Evolutionary conservation across 2,113 vertebrate species (phyloP).

Genomic region (Scartelaos histophorus): DNA sequence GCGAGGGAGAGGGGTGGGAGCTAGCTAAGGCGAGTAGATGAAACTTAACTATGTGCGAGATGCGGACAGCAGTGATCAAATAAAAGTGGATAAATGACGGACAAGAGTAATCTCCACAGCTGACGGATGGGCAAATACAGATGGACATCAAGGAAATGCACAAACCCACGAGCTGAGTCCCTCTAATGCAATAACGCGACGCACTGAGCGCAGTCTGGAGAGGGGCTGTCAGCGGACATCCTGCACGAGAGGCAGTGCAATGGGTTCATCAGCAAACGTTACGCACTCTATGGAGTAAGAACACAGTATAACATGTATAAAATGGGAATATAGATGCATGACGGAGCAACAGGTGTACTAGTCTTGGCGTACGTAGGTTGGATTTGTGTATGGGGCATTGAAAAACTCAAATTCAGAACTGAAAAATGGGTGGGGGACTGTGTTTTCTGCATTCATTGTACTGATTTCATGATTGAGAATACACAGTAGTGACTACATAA

Average conservation of each 20-base stretch:
- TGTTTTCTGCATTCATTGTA: no score
- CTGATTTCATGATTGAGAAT: no score
- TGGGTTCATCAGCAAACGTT: not conserved
- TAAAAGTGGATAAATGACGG: slow-evolving; percentile 46
- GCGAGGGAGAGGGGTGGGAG: not conserved
- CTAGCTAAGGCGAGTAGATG: slow-evolving; percentile 13
- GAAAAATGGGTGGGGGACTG: no score
- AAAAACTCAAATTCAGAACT: no score
- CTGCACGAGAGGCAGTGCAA: not conserved
- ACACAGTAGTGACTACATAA: no score
- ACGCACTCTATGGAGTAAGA: not conserved
- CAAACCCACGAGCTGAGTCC: slow-evolving; percentile 52
- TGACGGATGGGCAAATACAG: slow-evolving; percentile 64
- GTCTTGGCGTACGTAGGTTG: not conserved
- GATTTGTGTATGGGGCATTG: no score
- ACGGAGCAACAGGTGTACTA: not conserved
- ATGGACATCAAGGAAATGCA: slow-evolving; percentile 55
- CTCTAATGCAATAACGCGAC: slow-evolving; percentile 48
- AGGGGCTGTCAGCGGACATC: slow-evolving; percentile 46
- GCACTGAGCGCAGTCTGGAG: slow-evolving; percentile 55
- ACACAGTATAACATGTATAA: not conserved
- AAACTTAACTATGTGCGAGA: slow-evolving; percentile 37
- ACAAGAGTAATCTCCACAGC: slow-evolving; percentile 58
- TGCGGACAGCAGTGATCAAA: slow-evolving; percentile 41
- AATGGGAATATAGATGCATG: no score